Conservation (phyloP, 2,888 invertebrate species). For the Diarsia brunnea region DNA sequence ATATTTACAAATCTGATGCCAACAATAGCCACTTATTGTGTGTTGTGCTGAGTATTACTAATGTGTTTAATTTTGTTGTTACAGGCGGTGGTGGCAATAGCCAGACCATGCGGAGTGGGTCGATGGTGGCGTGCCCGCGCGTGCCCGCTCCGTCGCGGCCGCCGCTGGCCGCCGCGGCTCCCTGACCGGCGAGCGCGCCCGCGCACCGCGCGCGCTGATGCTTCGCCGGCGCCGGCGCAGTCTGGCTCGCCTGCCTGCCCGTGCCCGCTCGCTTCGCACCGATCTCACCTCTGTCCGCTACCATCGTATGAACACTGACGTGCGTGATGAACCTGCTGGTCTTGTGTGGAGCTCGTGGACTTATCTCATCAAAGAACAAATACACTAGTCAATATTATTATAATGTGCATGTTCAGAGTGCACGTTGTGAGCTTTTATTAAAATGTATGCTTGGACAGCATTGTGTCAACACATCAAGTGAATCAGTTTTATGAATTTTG, state of each 20-base stretch:
- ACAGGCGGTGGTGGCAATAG: slow-evolving; percentile 83
- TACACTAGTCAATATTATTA: slow-evolving; percentile 66
- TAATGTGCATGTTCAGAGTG: slow-evolving; percentile 49
- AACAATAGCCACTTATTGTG: background rate
- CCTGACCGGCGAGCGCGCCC: slow-evolving; percentile 85
- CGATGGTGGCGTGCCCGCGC: slow-evolving; percentile 92
- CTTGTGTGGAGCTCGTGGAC: slow-evolving; percentile 49
- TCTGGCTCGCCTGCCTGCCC: slow-evolving; percentile 86
- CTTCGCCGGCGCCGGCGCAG: slow-evolving; percentile 80
- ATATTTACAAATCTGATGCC: slow-evolving; percentile 1
- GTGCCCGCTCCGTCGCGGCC: slow-evolving; percentile 89
- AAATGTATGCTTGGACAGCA: slow-evolving; percentile 55
- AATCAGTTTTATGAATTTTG: slow-evolving; percentile 58
- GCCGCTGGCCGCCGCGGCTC: slow-evolving; percentile 87
- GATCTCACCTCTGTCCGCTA: slow-evolving; percentile 75
- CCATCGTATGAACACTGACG: slow-evolving; percentile 62
- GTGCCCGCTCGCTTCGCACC: slow-evolving; percentile 76
- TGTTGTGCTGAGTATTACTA: background rate
- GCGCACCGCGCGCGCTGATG: slow-evolving; percentile 87
- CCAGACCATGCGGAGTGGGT: slow-evolving; percentile 84
- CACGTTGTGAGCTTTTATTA: slow-evolving; percentile 42
- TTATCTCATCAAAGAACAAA: slow-evolving; percentile 62
- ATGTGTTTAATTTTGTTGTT: slow-evolving; percentile 33
- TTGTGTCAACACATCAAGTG: slow-evolving; percentile 49
- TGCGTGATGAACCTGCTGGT: slow-evolving; percentile 41